A percentile compares a stretch with the other conserved stretches of the same genome.
These are phyloP conservation scores for Caenorhabditis virilis DNA, from an alignment of 2,888 invertebrate genomes.

Conservation along the genomic window DNA sequence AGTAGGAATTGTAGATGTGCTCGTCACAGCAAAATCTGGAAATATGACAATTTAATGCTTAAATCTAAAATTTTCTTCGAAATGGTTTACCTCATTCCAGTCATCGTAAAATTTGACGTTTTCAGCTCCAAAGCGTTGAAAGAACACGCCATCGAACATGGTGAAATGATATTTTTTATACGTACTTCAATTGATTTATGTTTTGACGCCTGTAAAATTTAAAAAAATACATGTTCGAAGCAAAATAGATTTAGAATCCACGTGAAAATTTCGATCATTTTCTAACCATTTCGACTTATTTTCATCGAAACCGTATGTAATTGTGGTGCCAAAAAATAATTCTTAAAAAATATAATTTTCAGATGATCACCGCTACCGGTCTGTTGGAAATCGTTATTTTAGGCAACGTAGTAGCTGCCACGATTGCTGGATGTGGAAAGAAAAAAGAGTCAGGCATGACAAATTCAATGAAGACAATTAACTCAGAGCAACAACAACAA, in stretches of 20 bases:
- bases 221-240: neutral
- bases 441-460: slow-evolving; percentile 2
- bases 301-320: no score
- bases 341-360: no score
- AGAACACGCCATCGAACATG: slow-evolving; percentile 38
- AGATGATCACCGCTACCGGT: no score
- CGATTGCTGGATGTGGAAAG: neutral
- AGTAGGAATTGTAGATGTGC: slow-evolving; percentile 20
- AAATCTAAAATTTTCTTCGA: no score
- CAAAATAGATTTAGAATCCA: no score
- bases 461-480: slow-evolving; percentile 3
- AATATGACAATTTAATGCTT: no score
- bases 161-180: slow-evolving; percentile 33
- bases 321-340: no score
- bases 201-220: neutral
- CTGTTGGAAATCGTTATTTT: no score
- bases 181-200: slow-evolving; percentile 7
- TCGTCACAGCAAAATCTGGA: slow-evolving; percentile 42
- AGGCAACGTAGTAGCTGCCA: no score
- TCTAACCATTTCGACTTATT: no score
- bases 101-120: slow-evolving; percentile 33
- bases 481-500: neutral
- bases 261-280: no score
- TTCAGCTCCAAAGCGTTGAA: slow-evolving; percentile 37
- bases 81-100: slow-evolving; percentile 21